These are phyloP conservation scores for Suncus etruscus DNA, from an alignment of 2,113 vertebrate species.

Conservation along the genomic window DNA sequence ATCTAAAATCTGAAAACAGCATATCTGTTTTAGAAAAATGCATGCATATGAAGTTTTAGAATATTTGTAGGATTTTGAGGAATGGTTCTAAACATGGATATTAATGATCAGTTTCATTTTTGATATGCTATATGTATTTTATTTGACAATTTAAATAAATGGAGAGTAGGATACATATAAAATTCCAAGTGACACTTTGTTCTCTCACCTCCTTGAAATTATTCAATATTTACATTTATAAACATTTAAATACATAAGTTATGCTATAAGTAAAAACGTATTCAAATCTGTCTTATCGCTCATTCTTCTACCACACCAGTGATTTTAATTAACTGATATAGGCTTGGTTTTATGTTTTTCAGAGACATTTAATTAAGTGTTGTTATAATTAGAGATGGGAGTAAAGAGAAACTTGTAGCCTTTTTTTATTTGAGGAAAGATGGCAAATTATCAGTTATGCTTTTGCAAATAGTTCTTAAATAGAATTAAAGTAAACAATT, in stretches of 20 bases:
- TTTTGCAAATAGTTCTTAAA: slow-evolving; percentile 17
- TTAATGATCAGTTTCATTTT: not conserved
- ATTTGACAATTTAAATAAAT: slow-evolving; percentile 10
- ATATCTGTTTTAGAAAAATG: not conserved
- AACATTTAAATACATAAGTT: not conserved
- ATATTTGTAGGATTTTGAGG: slow-evolving; percentile 27
- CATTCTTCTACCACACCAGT: not conserved
- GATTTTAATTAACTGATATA: too few species aligned
- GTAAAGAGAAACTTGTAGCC: too few species aligned
- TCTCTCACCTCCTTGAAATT: not conserved
- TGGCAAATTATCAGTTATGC: too few species aligned
- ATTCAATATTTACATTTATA: not conserved
- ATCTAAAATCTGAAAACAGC: slow-evolving; percentile 35
- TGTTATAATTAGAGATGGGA: too few species aligned
- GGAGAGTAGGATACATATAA: not conserved
- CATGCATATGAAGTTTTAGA: not conserved
- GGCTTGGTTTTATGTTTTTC: too few species aligned
- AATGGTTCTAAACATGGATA: not conserved
- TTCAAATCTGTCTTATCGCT: not conserved
- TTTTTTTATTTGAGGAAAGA: too few species aligned
- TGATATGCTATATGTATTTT: not conserved
- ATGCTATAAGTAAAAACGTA: not conserved
- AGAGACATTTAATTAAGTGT: too few species aligned
- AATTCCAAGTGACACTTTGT: not conserved
- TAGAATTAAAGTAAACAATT: slow-evolving; percentile 19